phyloP scores from a whole-genome alignment of 2,113 vertebrate genomes.

The Dipodomys spectabilis region DNA sequence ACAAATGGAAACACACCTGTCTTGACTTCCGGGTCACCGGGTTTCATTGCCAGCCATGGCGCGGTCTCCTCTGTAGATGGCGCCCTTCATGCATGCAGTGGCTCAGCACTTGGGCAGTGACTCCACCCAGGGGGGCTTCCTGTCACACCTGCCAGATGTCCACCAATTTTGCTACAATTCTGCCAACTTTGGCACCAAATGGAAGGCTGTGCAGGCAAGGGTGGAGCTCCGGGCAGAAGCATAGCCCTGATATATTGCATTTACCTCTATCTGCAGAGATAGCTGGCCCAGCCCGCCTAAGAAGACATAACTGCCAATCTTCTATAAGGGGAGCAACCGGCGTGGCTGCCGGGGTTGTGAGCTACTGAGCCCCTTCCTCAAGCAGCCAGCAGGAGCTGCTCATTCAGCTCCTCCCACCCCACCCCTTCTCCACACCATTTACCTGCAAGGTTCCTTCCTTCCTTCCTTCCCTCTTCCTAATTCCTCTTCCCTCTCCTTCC shows the following conservation, averaged over 20 bases:
- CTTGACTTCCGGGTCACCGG: too few relatives aligned
- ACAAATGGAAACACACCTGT: not conserved
- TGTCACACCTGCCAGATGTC: not conserved
- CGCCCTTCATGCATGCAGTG: not conserved
- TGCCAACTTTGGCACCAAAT: not conserved
- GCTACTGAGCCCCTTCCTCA: not conserved
- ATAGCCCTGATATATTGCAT: not conserved
- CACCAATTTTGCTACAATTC: not conserved
- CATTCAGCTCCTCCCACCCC: not conserved
- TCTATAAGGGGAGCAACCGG: too few relatives aligned
- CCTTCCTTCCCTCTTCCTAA: too few relatives aligned
- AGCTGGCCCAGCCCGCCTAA: not conserved
- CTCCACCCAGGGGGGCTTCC: not conserved
- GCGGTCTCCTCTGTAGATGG: not conserved
- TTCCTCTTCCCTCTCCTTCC: accelerated
- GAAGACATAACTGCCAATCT: not conserved
- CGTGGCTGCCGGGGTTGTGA: not conserved
- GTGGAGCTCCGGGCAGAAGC: too few relatives aligned
- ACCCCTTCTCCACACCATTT: too few relatives aligned
- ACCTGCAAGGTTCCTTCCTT: accelerated
- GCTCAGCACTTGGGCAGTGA: not conserved
- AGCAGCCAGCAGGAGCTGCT: not conserved
- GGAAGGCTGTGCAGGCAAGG: not conserved
- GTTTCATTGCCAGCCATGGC: too few relatives aligned
- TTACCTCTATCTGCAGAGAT: not conserved